Percentiles rank a stretch among this genome's conserved stretches.
phyloP scores from a whole-genome alignment of 2,797 vertebrate genomes.

The Coilia nasus region DNA sequence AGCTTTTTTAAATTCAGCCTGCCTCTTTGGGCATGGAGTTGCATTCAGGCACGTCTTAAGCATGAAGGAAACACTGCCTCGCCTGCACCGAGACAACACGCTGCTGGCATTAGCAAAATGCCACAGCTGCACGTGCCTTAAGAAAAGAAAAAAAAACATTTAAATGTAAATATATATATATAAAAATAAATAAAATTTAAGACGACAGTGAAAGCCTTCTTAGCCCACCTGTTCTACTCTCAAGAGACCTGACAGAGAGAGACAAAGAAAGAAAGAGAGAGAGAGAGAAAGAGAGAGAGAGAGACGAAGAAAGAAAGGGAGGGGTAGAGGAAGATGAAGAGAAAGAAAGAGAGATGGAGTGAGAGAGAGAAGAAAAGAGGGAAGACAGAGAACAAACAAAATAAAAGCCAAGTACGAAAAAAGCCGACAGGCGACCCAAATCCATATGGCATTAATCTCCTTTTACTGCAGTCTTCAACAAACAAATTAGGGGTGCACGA shows the following conservation, averaged over 20 bases:
- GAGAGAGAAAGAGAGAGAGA: neutral
- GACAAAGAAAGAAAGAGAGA: neutral
- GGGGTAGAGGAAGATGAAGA: neutral
- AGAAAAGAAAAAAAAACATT: neutral
- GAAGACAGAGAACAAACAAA: neutral
- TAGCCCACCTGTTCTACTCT: conserved; percentile 15
- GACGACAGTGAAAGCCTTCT: neutral
- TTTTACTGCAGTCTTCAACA: conserved; percentile 76
- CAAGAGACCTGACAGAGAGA: conserved; percentile 24
- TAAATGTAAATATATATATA: neutral
- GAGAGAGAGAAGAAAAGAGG: neutral
- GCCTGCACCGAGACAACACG: neutral
- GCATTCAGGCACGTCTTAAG: neutral
- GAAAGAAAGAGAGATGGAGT: neutral
- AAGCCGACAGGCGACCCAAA: conserved; percentile 57
- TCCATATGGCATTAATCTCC: conserved; percentile 76
- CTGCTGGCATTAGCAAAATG: neutral
- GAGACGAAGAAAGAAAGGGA: neutral
- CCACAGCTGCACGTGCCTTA: neutral
- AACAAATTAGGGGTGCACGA: conserved; percentile 79
- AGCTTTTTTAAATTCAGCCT: conserved; percentile 30
- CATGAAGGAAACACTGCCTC: conserved; percentile 29
- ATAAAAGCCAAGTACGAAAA: neutral
- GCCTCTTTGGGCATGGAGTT: neutral
- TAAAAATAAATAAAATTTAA: neutral